Conservation (phyloP, 1,140 invertebrate species). For the Cepaea nemoralis region DNA sequence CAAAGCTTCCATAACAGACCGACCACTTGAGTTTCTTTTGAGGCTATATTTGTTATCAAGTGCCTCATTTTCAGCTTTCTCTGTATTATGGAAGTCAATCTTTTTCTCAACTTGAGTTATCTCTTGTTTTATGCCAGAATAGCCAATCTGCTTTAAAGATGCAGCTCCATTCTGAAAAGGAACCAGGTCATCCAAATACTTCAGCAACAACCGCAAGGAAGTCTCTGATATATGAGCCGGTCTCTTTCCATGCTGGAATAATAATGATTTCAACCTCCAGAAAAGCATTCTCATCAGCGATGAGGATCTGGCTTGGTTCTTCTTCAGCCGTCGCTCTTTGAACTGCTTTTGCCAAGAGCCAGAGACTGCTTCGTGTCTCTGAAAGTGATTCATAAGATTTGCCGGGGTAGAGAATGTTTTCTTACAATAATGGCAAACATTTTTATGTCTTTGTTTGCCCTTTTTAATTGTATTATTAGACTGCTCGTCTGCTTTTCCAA, state of each 20-base stretch:
- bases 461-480: neutral
- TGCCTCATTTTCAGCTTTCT: neutral
- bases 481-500: neutral
- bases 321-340: neutral
- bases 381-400: constrained; percentile 35
- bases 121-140: neutral
- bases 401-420: constrained; percentile 19
- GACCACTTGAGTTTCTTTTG: constrained; percentile 18
- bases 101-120: neutral
- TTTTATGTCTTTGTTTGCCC: neutral
- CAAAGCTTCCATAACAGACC: constrained; percentile 20
- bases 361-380: constrained; percentile 22
- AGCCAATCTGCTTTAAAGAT: neutral
- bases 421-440: constrained; percentile 25
- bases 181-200: constrained; percentile 6
- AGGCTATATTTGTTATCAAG: neutral
- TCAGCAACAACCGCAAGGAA: neutral
- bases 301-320: neutral
- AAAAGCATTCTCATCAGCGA: neutral
- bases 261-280: neutral
- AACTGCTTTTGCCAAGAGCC: neutral
- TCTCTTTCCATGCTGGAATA: neutral
- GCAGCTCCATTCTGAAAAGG: neutral
- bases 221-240: neutral
- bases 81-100: neutral